Evolutionary conservation across 2,888 invertebrate species (phyloP).

Genomic region (Clunio marinus): DNA sequence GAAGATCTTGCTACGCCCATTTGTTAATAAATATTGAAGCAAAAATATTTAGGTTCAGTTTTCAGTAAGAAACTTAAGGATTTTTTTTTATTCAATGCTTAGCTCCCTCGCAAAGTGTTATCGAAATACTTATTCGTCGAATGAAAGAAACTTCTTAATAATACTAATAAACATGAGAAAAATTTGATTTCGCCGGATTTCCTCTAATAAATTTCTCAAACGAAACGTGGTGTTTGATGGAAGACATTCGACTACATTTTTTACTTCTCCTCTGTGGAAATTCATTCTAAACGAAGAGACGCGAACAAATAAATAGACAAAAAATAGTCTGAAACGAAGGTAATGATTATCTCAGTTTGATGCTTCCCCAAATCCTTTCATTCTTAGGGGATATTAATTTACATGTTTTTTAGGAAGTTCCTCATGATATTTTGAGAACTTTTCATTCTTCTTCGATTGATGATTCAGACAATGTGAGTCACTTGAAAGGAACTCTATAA

Average conservation of each 20-base stretch:
- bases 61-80: neutral
- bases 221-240: slow-evolving; percentile 33
- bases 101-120: slow-evolving; percentile 23
- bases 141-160: slow-evolving; percentile 20
- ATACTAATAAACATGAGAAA: slow-evolving; percentile 33
- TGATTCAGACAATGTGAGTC: slow-evolving; percentile 31
- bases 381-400: slow-evolving; percentile 31
- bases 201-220: slow-evolving; percentile 16
- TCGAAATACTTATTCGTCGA: slow-evolving; percentile 10
- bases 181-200: slow-evolving; percentile 32
- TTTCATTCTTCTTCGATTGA: too few relatives aligned
- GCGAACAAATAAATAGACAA: neutral
- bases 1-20: slow-evolving; percentile 22
- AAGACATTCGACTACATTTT: slow-evolving; percentile 39
- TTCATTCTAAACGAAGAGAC: neutral
- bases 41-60: slow-evolving; percentile 11
- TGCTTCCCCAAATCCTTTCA: neutral
- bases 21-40: slow-evolving; percentile 3
- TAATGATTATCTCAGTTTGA: neutral
- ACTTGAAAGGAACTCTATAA: slow-evolving; percentile 5
- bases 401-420: slow-evolving; percentile 4
- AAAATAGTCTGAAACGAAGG: neutral
- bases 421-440: neutral
- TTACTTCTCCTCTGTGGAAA: too few relatives aligned
- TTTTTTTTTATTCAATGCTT: neutral